These are phyloP conservation scores for Cyclophora albipunctata DNA, from an alignment of 2,888 invertebrate genomes.

Conservation along the genomic window DNA sequence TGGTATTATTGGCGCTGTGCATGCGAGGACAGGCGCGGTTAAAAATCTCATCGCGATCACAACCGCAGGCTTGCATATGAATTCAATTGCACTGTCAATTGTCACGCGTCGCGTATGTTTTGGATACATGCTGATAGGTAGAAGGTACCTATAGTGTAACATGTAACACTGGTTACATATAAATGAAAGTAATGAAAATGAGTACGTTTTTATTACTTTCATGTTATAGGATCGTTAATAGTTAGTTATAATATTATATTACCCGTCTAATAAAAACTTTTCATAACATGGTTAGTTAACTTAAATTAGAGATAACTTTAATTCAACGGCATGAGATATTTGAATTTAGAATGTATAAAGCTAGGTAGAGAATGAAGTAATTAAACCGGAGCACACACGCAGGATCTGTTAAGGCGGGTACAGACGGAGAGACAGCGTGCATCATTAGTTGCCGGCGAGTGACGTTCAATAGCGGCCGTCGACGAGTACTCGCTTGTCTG, in stretches of 20 bases:
- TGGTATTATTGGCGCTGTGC: conserved; percentile 17
- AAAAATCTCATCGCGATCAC: conserved; percentile 45
- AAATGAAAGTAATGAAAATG: too few species aligned
- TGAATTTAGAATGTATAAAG: too few species aligned
- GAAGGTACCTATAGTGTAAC: neutral
- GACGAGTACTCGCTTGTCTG: conserved; percentile 31
- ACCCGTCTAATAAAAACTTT: too few species aligned
- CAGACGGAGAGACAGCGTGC: conserved; percentile 31
- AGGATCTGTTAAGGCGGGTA: conserved; percentile 36
- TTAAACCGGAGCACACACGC: conserved; percentile 37
- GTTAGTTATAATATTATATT: too few species aligned
- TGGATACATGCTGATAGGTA: too few species aligned
- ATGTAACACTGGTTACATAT: too few species aligned
- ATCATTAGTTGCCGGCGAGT: conserved; percentile 46
- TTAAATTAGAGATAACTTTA: too few species aligned
- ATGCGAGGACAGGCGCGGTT: conserved; percentile 30
- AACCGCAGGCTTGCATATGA: conserved; percentile 41
- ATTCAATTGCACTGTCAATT: conserved; percentile 52
- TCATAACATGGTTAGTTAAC: too few species aligned
- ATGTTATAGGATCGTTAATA: too few species aligned
- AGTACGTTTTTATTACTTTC: too few species aligned
- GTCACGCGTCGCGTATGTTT: conserved; percentile 21
- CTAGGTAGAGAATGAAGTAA: conserved; percentile 11
- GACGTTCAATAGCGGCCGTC: conserved; percentile 49
- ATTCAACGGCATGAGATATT: too few species aligned